Evolutionary conservation across 2,797 vertebrate genomes (phyloP).

Genomic region (Toxotes lorentzi): DNA sequence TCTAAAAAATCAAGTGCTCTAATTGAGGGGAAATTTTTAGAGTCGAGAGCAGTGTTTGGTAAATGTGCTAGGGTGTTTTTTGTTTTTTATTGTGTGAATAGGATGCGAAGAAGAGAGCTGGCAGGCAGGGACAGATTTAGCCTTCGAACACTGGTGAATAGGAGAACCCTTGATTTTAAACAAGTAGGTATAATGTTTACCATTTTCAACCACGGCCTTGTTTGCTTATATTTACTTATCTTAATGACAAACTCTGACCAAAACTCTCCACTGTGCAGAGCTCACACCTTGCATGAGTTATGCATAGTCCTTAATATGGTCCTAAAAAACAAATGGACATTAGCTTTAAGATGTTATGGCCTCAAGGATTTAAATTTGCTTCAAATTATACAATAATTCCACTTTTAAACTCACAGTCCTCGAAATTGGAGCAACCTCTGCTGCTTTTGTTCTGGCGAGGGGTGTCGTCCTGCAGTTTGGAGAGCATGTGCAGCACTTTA

Average conservation of each 20-base stretch:
- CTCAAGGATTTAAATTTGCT: not conserved
- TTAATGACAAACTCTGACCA: not conserved
- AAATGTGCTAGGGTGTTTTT: conserved; percentile 46
- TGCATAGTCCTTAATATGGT: not conserved
- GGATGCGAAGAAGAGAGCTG: conserved; percentile 22
- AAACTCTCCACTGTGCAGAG: not conserved
- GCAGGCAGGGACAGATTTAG: conserved; percentile 3
- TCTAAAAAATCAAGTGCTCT: conserved; percentile 81
- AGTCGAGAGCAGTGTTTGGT: conserved; percentile 48
- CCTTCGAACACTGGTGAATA: not conserved
- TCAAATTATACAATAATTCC: not conserved
- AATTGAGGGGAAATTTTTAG: conserved; percentile 63
- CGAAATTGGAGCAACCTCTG: conserved; percentile 74
- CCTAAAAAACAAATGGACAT: not conserved
- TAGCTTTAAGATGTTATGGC: not conserved
- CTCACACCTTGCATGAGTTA: not conserved
- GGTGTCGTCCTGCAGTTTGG: conserved; percentile 74
- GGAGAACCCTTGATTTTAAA: conserved; percentile 10
- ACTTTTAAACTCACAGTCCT: conserved; percentile 79
- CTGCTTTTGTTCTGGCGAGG: conserved; percentile 32
- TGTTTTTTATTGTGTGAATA: conserved; percentile 43
- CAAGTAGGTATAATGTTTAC: conserved; percentile 8
- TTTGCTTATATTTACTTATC: conserved; percentile 1
- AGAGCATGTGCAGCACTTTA: conserved; percentile 76
- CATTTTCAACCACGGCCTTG: conserved; percentile 1